Evolutionary conservation across 2,888 invertebrate species (phyloP).

Genomic region (Lithophane socia): DNA sequence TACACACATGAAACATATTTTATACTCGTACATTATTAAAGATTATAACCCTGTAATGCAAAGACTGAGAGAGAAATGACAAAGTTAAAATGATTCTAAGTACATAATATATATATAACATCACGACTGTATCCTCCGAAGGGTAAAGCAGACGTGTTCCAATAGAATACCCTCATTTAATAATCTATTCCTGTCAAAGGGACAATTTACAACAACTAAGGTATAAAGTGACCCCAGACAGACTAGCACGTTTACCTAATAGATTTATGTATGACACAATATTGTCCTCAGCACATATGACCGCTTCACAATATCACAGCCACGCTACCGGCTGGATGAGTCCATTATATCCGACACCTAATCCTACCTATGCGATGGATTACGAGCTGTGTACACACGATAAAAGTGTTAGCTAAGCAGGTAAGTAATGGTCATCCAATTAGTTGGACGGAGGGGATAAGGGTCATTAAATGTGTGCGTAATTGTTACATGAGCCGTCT

Average conservation of each 20-base stretch:
- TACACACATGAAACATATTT: too few relatives aligned
- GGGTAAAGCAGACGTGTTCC: too few relatives aligned
- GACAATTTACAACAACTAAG: not conserved
- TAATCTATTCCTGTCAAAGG: not conserved
- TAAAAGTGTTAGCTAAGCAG: slow-evolving; percentile 24
- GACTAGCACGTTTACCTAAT: not conserved
- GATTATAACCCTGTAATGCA: too few relatives aligned
- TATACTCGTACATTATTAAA: too few relatives aligned
- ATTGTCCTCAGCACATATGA: slow-evolving; percentile 18
- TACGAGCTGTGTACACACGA: slow-evolving; percentile 30
- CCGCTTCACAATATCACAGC: not conserved
- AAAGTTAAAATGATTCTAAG: too few relatives aligned
- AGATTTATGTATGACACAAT: slow-evolving; percentile 1
- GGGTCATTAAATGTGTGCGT: slow-evolving; percentile 27
- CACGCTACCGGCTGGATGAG: slow-evolving; percentile 6
- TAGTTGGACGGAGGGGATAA: slow-evolving; percentile 25
- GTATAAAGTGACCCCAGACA: not conserved
- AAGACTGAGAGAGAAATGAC: too few relatives aligned
- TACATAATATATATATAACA: too few relatives aligned
- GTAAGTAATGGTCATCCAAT: slow-evolving; percentile 41
- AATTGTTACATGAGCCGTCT: slow-evolving; percentile 30
- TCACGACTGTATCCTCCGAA: too few relatives aligned
- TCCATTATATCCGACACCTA: slow-evolving; percentile 31
- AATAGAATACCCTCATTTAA: not conserved
- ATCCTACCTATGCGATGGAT: slow-evolving; percentile 36